phyloP scores from a whole-genome alignment of 2,113 vertebrate species.

The Gavialis gangeticus region DNA sequence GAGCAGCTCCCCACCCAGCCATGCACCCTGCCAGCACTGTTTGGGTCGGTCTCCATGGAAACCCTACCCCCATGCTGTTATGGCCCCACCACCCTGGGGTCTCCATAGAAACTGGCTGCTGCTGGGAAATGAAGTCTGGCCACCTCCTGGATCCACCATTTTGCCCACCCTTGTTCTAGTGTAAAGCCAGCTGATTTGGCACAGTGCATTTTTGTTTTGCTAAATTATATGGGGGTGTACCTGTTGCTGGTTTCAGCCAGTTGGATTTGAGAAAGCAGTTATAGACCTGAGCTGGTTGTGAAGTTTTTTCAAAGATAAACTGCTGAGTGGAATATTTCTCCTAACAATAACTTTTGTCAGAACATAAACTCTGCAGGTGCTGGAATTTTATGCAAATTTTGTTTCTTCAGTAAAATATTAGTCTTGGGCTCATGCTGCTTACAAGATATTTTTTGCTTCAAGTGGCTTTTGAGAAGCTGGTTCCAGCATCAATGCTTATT shows the following conservation, averaged over 20 bases:
- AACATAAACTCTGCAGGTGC: background rate
- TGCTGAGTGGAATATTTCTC: background rate
- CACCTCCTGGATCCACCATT: too few relatives aligned
- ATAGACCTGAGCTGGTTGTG: background rate
- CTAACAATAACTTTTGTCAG: background rate
- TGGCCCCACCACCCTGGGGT: too few relatives aligned
- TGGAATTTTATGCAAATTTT: slow-evolving; percentile 52
- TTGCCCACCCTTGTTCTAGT: too few relatives aligned
- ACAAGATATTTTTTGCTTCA: slow-evolving; percentile 46
- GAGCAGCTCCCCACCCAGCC: too few relatives aligned
- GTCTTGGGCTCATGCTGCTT: slow-evolving; percentile 48
- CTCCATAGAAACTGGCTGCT: too few relatives aligned
- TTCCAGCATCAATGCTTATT: slow-evolving; percentile 38
- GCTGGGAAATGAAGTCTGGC: too few relatives aligned
- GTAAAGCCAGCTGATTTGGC: too few relatives aligned
- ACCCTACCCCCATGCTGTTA: too few relatives aligned
- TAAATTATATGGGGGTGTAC: background rate
- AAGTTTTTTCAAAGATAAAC: background rate
- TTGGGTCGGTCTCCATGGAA: too few relatives aligned
- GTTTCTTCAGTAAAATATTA: slow-evolving; percentile 50
- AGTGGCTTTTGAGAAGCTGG: slow-evolving; percentile 65
- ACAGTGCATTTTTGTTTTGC: background rate
- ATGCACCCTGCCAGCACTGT: too few relatives aligned
- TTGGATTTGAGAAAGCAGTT: background rate
- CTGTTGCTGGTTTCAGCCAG: background rate